A percentile compares a stretch with the other conserved stretches of the same genome.
These are phyloP conservation scores for Cephus pulcher DNA, from an alignment of 2,888 invertebrate species.

Conservation along the genomic window DNA sequence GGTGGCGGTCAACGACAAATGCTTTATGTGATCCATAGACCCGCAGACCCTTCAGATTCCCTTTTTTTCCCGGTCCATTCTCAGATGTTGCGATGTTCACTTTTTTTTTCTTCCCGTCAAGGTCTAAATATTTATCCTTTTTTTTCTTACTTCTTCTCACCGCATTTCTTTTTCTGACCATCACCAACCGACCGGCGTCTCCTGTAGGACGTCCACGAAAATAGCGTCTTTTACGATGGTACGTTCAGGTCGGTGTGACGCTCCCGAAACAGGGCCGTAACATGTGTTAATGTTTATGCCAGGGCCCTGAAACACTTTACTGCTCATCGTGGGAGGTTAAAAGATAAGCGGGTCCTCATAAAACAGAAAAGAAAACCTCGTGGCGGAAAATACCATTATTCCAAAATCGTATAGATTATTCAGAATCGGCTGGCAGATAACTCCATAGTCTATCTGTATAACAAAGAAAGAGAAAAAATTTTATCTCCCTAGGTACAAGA, in stretches of 20 bases:
- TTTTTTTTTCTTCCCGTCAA: neutral
- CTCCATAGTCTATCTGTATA: neutral
- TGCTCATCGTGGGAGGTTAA: slow-evolving; percentile 8
- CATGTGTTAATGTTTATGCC: slow-evolving; percentile 12
- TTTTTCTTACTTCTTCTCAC: neutral
- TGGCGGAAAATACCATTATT: neutral
- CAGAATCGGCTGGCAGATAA: neutral
- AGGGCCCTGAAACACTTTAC: slow-evolving; percentile 4
- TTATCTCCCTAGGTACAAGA: neutral
- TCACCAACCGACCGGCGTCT: neutral
- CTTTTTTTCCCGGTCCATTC: neutral
- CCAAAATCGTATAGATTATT: neutral
- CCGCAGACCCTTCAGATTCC: neutral
- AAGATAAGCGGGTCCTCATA: neutral
- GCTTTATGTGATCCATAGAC: neutral
- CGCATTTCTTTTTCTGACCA: neutral
- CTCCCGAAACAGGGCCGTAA: neutral
- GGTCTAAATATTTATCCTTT: neutral
- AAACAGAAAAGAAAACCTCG: slow-evolving; percentile 4
- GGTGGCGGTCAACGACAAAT: neutral
- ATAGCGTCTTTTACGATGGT: neutral
- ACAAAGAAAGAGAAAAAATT: neutral
- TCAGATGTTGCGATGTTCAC: neutral
- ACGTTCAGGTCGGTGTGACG: neutral
- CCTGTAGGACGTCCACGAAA: neutral